A percentile compares a stretch with the other conserved stretches of the same genome.
Conservation (phyloP, 2,888 invertebrate genomes). For the Drosophila niveifrons region DNA sequence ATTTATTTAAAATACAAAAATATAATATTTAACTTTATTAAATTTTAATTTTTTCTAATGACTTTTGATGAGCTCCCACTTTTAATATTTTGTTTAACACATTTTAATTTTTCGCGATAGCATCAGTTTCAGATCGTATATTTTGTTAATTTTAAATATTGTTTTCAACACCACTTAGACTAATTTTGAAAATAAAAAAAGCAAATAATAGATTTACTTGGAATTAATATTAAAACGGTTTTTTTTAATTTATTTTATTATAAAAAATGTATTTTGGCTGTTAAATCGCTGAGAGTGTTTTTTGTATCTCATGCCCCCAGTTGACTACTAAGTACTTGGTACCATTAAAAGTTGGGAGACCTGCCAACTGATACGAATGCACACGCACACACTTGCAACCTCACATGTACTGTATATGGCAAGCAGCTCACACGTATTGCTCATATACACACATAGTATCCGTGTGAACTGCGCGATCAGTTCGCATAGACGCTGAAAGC, state of each 20-base stretch:
- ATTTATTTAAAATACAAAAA: too few relatives aligned
- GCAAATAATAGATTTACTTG: background rate
- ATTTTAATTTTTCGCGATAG: background rate
- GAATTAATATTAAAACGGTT: background rate
- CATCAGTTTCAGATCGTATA: background rate
- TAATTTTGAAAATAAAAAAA: background rate
- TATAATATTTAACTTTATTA: too few relatives aligned
- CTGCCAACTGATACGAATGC: slow-evolving; percentile 24
- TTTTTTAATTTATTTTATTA: background rate
- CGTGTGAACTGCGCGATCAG: slow-evolving; percentile 51
- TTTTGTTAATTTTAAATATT: background rate
- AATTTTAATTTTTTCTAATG: too few relatives aligned
- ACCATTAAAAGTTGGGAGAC: slow-evolving; percentile 21
- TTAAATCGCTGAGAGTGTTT: slow-evolving; percentile 2
- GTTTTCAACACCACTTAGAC: background rate
- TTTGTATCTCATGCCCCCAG: slow-evolving; percentile 44
- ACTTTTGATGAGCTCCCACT: background rate
- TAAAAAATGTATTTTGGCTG: slow-evolving; percentile 2
- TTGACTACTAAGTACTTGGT: slow-evolving; percentile 54
- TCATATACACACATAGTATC: slow-evolving; percentile 61
- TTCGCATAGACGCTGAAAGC: slow-evolving; percentile 47
- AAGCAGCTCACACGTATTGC: slow-evolving; percentile 51
- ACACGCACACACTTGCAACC: slow-evolving; percentile 30
- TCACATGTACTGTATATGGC: slow-evolving; percentile 18
- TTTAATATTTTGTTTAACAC: background rate